Percentiles rank a stretch among this genome's conserved stretches.
Conservation (phyloP, 2,113 vertebrate species). For the Chitala chitala region DNA sequence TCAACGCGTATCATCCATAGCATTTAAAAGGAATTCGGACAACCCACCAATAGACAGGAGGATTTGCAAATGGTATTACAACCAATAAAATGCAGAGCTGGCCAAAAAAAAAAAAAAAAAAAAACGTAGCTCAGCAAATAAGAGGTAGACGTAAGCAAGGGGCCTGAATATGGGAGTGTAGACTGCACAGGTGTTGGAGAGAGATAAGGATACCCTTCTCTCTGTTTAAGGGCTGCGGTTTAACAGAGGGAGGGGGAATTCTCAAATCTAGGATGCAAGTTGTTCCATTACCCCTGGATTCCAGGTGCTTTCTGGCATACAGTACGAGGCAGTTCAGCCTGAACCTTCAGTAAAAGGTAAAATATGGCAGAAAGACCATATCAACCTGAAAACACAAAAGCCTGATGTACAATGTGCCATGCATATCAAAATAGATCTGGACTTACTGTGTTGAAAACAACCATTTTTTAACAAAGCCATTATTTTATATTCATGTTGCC, state of each 20-base stretch:
- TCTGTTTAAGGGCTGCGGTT: background rate
- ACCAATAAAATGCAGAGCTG: too few relatives aligned
- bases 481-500: too few relatives aligned
- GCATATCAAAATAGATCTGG: background rate
- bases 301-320: background rate
- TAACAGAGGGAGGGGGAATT: background rate
- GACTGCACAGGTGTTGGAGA: background rate
- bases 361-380: background rate
- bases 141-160: background rate
- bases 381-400: background rate
- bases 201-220: conserved; percentile 10
- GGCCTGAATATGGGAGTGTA: background rate
- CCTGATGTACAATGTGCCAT: background rate
- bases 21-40: background rate
- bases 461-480: too few relatives aligned
- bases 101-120: background rate
- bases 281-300: background rate
- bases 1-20: background rate
- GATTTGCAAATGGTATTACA: background rate
- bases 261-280: background rate
- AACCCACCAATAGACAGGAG: too few relatives aligned
- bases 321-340: background rate
- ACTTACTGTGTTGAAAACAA: background rate
- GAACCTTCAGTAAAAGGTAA: background rate
- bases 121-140: background rate